Evolutionary conservation across 2,113 vertebrate species (phyloP).

Genomic region (Apteryx mantelli): DNA sequence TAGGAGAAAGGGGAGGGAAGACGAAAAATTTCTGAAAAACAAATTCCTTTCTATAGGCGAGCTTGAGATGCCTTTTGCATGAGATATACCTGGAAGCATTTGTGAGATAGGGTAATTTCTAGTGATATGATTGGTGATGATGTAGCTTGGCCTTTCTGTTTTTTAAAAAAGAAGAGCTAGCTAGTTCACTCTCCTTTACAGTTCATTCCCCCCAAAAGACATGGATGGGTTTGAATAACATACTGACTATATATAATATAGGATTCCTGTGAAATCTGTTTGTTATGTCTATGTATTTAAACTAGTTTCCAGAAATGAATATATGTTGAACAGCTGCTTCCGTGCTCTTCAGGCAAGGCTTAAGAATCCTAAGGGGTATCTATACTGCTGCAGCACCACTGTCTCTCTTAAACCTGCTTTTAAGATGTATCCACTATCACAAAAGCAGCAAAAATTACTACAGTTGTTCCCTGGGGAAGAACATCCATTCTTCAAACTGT

Average conservation of each 20-base stretch:
- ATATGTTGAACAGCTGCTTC: not conserved
- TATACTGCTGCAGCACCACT: not conserved
- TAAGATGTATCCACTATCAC: not conserved
- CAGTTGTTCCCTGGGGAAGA: not conserved
- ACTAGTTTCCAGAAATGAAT: not conserved
- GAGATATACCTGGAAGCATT: not conserved
- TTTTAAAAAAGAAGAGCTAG: not conserved
- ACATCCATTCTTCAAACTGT: not conserved
- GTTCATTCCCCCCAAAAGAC: not conserved
- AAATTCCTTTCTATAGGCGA: not conserved
- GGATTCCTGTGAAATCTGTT: not conserved
- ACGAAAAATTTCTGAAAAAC: not conserved
- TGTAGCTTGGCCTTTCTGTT: not conserved
- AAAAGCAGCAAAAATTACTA: not conserved
- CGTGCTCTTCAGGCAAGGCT: not conserved
- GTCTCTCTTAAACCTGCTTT: slow-evolving; percentile 2
- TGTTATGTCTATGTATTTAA: not conserved
- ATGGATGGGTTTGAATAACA: not conserved
- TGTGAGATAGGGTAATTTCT: not conserved
- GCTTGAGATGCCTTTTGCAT: not conserved
- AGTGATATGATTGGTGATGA: not conserved
- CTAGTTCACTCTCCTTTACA: not conserved
- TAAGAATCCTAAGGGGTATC: not conserved
- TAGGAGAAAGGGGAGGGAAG: not conserved
- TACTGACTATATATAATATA: not conserved